A percentile compares a stretch with the other conserved stretches of the same genome.
Conservation (phyloP, 2,113 vertebrate species). For the Lichenostomus cassidix region DNA sequence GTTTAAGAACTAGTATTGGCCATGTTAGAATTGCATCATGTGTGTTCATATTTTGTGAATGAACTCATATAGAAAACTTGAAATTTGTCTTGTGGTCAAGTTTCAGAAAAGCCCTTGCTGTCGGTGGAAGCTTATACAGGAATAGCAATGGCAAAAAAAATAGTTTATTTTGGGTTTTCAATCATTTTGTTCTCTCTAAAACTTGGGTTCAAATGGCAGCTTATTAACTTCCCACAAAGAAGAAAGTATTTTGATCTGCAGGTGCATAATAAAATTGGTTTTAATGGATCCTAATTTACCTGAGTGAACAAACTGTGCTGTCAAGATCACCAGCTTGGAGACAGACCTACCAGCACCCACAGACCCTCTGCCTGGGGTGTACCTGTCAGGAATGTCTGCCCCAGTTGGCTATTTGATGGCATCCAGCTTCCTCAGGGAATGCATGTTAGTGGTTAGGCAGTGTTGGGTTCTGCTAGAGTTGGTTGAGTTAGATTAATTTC, state of each 20-base stretch:
- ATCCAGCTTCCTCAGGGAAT: not conserved
- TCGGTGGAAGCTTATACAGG: not conserved
- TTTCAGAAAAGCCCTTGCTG: not conserved
- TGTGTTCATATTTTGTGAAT: not conserved
- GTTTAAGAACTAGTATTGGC: not conserved
- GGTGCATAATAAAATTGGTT: not conserved
- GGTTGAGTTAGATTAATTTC: not conserved
- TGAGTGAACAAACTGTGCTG: not conserved
- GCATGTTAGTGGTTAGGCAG: not conserved
- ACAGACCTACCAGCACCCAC: not conserved
- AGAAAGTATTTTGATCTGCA: not conserved
- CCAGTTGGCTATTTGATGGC: not conserved
- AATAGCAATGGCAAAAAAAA: not conserved
- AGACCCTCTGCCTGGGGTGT: not conserved
- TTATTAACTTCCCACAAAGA: not conserved
- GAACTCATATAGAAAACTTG: not conserved
- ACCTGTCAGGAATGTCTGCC: not conserved
- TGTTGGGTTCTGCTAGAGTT: not conserved
- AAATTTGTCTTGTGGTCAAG: not conserved
- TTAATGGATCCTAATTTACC: not conserved
- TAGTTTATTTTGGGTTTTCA: not conserved
- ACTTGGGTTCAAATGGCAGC: not conserved
- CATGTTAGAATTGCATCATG: not conserved
- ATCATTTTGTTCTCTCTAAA: not conserved
- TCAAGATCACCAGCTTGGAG: not conserved